Conservation (phyloP, 2,113 vertebrate species). For the Eclectus roratus region DNA sequence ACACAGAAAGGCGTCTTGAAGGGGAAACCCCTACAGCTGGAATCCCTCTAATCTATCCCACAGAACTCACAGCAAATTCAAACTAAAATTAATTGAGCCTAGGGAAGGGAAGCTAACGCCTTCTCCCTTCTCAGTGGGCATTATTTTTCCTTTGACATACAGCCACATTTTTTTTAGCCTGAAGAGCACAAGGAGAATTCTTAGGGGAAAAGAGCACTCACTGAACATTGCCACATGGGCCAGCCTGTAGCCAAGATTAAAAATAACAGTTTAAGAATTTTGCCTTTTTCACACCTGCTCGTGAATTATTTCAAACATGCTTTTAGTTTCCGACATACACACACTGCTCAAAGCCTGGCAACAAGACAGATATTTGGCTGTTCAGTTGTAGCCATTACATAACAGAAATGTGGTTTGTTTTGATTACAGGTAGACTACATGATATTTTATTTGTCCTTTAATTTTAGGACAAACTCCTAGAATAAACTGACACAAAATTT, state of each 20-base stretch:
- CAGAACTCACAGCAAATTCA: background rate
- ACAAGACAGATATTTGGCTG: background rate
- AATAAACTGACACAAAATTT: background rate
- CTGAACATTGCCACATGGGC: background rate
- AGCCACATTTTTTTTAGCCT: background rate
- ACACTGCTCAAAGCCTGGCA: background rate
- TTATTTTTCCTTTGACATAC: background rate
- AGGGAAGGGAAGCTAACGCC: background rate
- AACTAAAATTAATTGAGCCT: constrained; percentile 8
- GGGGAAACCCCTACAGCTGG: background rate
- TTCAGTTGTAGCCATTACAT: background rate
- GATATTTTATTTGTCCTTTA: background rate
- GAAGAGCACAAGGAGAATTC: background rate
- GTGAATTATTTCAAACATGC: background rate
- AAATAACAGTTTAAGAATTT: background rate
- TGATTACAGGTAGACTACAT: background rate
- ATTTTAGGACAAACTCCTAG: background rate
- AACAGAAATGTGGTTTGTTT: background rate
- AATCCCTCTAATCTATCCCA: background rate
- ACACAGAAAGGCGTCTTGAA: background rate
- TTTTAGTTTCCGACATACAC: background rate
- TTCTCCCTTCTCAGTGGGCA: background rate
- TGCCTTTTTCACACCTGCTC: background rate
- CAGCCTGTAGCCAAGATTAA: background rate
- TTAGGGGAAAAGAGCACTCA: background rate